Conservation (phyloP, 2,888 invertebrate genomes). For the Plebejus melissa region DNA sequence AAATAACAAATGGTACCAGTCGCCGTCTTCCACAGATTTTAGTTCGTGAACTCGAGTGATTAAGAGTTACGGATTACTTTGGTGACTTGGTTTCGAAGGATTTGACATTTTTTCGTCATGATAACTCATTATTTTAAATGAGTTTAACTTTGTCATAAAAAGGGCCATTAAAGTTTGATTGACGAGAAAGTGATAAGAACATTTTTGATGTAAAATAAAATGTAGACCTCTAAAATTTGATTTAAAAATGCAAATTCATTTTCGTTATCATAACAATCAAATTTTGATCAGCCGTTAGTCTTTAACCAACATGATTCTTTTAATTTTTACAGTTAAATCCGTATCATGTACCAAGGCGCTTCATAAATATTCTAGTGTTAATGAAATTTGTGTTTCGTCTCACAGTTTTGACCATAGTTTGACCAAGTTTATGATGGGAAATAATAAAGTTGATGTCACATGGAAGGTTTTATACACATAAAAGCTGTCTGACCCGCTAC, state of each 20-base stretch:
- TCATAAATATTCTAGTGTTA: no score
- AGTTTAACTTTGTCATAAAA: neutral
- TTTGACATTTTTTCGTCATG: no score
- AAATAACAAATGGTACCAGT: conserved; percentile 40
- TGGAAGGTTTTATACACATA: neutral
- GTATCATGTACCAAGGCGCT: no score
- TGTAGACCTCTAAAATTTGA: no score
- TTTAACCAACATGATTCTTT: no score
- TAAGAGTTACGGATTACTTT: conserved; percentile 30
- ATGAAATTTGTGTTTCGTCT: no score
- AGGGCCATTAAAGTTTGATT: neutral
- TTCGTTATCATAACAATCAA: no score
- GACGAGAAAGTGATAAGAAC: neutral
- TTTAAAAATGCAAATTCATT: neutral
- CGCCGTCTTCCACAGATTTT: conserved; percentile 36
- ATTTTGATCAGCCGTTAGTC: no score
- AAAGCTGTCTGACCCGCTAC: neutral
- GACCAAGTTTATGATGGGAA: no score
- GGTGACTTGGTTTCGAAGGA: conserved; percentile 15
- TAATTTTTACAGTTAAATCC: no score
- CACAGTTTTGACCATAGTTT: no score
- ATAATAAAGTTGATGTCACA: no score
- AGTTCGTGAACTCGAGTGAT: conserved; percentile 32
- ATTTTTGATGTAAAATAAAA: neutral
- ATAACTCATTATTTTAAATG: neutral